These are phyloP conservation scores for Harpalus rubripes DNA, from an alignment of 2,888 invertebrate species.

Conservation along the genomic window DNA sequence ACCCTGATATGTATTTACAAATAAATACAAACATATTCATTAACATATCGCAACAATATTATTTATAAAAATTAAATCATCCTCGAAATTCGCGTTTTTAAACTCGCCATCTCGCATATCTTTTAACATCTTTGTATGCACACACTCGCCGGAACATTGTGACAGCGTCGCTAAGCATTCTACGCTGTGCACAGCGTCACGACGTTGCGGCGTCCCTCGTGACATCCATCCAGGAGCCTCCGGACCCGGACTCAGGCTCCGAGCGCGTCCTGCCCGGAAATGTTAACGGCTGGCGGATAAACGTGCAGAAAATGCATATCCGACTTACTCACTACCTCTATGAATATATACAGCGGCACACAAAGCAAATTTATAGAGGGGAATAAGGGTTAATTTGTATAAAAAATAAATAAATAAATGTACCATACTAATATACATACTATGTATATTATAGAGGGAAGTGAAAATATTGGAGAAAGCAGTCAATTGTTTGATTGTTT, in stretches of 20 bases:
- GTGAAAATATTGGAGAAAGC: too few relatives aligned
- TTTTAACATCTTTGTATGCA: not conserved
- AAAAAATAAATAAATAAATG: too few relatives aligned
- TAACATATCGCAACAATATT: too few relatives aligned
- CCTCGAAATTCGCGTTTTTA: too few relatives aligned
- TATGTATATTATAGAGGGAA: too few relatives aligned
- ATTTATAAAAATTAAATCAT: too few relatives aligned
- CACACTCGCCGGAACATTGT: not conserved
- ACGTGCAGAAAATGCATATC: conserved; percentile 62
- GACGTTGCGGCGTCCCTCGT: conserved; percentile 6
- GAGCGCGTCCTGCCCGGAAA: conserved; percentile 45
- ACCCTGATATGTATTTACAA: too few relatives aligned
- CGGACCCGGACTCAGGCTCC: conserved; percentile 9
- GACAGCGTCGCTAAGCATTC: not conserved
- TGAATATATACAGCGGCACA: too few relatives aligned
- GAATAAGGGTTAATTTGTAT: not conserved
- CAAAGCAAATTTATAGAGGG: not conserved
- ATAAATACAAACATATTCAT: too few relatives aligned
- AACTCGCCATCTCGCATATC: too few relatives aligned
- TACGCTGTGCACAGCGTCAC: not conserved
- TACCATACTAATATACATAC: too few relatives aligned
- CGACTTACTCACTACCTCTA: not conserved
- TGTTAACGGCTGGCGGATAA: conserved; percentile 61
- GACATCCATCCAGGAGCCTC: conserved; percentile 23
- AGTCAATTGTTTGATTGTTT: too few relatives aligned